Conservation (phyloP, 2,113 vertebrate species). For the Echinops telfairi region DNA sequence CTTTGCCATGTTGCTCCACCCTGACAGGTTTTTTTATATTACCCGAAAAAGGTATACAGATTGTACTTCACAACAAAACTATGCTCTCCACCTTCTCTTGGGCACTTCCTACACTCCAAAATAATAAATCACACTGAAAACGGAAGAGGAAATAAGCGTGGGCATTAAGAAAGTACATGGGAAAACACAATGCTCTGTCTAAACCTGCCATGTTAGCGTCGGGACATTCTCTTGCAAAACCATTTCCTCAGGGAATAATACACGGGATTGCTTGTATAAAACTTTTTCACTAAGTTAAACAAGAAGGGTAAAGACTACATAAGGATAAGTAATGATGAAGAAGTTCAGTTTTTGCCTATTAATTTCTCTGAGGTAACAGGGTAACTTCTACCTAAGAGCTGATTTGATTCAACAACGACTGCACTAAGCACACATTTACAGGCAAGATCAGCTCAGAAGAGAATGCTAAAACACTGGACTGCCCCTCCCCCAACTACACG, state of each 20-base stretch:
- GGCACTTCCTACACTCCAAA: neutral
- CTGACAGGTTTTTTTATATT: no score
- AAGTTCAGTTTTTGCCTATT: neutral
- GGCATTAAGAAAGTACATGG: neutral
- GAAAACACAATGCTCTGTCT: neutral
- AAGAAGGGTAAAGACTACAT: neutral
- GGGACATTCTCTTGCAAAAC: neutral
- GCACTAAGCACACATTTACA: neutral
- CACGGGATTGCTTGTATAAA: neutral
- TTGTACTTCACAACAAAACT: neutral
- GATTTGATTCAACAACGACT: neutral
- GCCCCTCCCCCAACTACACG: neutral
- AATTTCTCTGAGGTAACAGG: conserved; percentile 27
- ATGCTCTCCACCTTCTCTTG: neutral
- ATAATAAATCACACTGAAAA: conserved; percentile 27
- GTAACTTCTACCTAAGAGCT: conserved; percentile 17
- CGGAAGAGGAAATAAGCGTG: neutral
- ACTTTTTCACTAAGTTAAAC: conserved; percentile 30
- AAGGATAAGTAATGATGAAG: neutral
- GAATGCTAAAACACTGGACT: neutral
- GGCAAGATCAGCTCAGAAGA: neutral
- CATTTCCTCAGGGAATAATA: conserved; percentile 22
- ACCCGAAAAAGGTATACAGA: neutral
- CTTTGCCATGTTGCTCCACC: no score
- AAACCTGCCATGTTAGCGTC: neutral